A percentile compares a stretch with the other conserved stretches of the same genome.
phyloP scores from a whole-genome alignment of 2,113 vertebrate species.

The Callipepla squamata region DNA sequence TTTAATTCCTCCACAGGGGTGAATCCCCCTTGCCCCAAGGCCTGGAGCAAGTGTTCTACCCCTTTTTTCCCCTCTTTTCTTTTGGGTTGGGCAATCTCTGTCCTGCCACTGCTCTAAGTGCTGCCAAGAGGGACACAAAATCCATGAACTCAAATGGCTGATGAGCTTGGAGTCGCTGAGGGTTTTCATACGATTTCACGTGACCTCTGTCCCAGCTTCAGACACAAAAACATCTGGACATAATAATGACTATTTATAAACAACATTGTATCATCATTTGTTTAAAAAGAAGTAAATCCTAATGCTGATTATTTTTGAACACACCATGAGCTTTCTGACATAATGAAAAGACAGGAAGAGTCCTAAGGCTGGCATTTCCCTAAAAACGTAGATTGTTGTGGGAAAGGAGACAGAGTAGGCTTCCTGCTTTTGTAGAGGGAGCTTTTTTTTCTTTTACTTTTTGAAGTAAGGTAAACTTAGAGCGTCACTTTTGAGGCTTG shows the following conservation, averaged over 20 bases:
- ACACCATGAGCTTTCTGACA: constrained; percentile 62
- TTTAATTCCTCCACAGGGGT: neutral
- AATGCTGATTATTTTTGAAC: constrained; percentile 72
- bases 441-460: constrained; percentile 59
- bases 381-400: constrained; percentile 69
- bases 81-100: neutral
- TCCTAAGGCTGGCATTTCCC: constrained; percentile 73
- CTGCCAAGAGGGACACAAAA: neutral
- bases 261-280: constrained; percentile 59
- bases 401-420: constrained; percentile 71
- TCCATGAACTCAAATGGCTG: neutral
- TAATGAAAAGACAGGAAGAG: constrained; percentile 76
- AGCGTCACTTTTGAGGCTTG: constrained; percentile 49
- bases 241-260: constrained; percentile 70
- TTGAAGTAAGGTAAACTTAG: constrained; percentile 66
- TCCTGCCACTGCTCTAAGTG: neutral
- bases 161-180: neutral
- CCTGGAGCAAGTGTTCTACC: neutral
- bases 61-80: neutral
- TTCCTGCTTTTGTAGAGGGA: constrained; percentile 75
- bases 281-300: constrained; percentile 68
- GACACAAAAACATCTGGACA: constrained; percentile 61
- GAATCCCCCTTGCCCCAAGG: neutral
- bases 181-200: neutral
- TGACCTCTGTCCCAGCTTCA: constrained; percentile 25